phyloP scores from a whole-genome alignment of 2,888 invertebrate genomes.

The Trilocha varians region DNA sequence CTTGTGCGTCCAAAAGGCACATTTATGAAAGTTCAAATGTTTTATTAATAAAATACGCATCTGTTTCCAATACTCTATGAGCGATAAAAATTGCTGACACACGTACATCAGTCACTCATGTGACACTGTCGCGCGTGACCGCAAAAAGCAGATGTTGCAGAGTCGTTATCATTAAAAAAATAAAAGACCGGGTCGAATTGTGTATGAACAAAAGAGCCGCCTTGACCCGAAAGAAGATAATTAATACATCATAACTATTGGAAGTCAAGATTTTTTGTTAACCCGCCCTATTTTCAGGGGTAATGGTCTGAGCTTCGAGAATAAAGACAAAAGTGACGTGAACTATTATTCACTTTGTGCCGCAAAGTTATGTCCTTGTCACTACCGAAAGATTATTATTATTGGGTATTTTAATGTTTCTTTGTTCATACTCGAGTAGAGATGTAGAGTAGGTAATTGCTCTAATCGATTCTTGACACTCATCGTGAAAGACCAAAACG shows the following conservation, averaged over 20 bases:
- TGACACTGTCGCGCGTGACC: slow-evolving; percentile 40
- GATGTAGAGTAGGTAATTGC: too few relatives aligned
- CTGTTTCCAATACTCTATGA: slow-evolving; percentile 28
- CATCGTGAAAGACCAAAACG: too few relatives aligned
- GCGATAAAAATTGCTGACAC: slow-evolving; percentile 48
- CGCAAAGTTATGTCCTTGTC: too few relatives aligned
- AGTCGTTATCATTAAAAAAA: slow-evolving; percentile 32
- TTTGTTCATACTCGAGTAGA: too few relatives aligned
- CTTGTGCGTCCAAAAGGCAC: too few relatives aligned
- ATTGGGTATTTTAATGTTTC: too few relatives aligned
- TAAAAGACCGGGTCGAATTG: slow-evolving; percentile 45
- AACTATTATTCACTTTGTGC: too few relatives aligned
- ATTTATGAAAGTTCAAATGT: too few relatives aligned
- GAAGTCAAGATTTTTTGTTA: background rate
- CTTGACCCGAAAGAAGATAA: slow-evolving; percentile 32
- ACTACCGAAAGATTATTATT: too few relatives aligned
- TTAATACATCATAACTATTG: slow-evolving; percentile 19
- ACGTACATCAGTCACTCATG: slow-evolving; percentile 55
- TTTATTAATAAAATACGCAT: background rate
- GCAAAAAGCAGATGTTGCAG: slow-evolving; percentile 50
- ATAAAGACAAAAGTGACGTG: background rate
- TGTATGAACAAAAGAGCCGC: slow-evolving; percentile 39
- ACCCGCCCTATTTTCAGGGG: background rate
- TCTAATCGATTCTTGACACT: too few relatives aligned
- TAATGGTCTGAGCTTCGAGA: background rate